A percentile compares a stretch with the other conserved stretches of the same genome.
Conservation (phyloP, 2,888 invertebrate species). For the Zelleria hepariella region DNA sequence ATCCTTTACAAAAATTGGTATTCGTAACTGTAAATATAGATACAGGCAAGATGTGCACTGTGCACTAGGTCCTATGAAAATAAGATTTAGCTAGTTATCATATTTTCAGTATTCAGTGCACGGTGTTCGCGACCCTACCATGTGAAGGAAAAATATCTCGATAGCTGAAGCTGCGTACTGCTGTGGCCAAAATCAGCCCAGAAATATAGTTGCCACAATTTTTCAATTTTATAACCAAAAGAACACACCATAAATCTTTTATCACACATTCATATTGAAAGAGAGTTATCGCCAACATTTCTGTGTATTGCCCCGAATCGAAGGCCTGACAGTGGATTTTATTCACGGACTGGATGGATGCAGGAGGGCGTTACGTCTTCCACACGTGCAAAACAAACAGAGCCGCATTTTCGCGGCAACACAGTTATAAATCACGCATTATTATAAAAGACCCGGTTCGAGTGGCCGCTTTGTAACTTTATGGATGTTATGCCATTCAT, state of each 20-base stretch:
- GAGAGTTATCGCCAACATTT: not conserved
- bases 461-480: constrained; percentile 67
- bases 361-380: constrained; percentile 31
- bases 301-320: constrained; percentile 24
- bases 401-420: constrained; percentile 38
- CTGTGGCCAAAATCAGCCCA: not conserved
- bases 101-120: too few species aligned
- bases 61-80: too few species aligned
- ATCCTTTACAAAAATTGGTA: too few species aligned
- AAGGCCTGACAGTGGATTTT: constrained; percentile 28
- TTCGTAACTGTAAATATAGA: too few species aligned
- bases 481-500: constrained; percentile 71
- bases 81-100: too few species aligned
- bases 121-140: too few species aligned
- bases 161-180: not conserved
- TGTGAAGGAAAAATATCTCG: not conserved
- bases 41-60: too few species aligned
- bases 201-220: not conserved
- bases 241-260: not conserved
- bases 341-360: not conserved
- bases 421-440: constrained; percentile 62
- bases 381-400: constrained; percentile 65
- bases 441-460: constrained; percentile 65
- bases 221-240: not conserved
- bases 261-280: not conserved